A percentile compares a stretch with the other conserved stretches of the same genome.
These are phyloP conservation scores for Ferrisia virgata DNA, from an alignment of 2,888 invertebrate genomes.

Conservation along the genomic window DNA sequence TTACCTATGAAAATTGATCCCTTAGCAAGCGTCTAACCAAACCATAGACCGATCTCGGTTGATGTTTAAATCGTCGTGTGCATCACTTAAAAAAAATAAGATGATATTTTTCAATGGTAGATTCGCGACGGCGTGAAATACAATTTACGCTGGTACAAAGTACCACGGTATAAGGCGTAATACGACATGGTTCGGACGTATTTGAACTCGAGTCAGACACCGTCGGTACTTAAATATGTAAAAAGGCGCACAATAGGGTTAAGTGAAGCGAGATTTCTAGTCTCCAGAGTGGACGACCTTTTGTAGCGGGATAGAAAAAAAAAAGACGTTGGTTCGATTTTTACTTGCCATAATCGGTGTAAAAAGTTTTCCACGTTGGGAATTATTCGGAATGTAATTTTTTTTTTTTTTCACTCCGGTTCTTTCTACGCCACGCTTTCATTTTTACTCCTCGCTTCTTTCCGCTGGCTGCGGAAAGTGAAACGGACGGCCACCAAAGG, in stretches of 20 bases:
- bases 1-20: constrained; percentile 17
- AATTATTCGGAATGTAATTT: neutral
- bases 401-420: neutral
- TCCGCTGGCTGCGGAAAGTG: too few relatives aligned
- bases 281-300: constrained; percentile 9
- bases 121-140: neutral
- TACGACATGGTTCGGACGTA: neutral
- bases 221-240: neutral
- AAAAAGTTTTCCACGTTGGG: constrained; percentile 3
- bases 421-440: neutral
- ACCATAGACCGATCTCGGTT: neutral
- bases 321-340: neutral
- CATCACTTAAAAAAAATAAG: neutral
- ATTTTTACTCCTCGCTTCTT: neutral
- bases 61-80: neutral
- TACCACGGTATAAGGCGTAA: neutral
- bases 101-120: neutral
- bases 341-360: neutral
- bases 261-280: constrained; percentile 4
- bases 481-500: too few relatives aligned
- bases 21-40: neutral
- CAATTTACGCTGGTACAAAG: neutral
- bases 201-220: neutral
- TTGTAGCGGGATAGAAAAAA: neutral
- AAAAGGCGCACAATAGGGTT: neutral